Evolutionary conservation across 2,888 invertebrate species (phyloP).

Genomic region (Lamproptera curius): DNA sequence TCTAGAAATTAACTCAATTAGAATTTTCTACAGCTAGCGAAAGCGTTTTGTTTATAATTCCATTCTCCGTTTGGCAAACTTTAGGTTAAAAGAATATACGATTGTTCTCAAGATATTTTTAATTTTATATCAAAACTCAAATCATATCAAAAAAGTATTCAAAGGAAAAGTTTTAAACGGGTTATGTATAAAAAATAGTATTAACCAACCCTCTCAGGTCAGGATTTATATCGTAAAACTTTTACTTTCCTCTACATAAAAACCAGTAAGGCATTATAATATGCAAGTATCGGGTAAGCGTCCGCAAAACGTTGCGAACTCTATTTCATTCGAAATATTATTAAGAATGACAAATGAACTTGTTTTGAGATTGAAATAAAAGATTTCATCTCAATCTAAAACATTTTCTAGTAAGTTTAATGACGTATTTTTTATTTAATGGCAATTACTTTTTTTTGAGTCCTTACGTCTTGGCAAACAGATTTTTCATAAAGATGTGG

Average conservation of each 20-base stretch:
- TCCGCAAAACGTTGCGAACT: slow-evolving; percentile 72
- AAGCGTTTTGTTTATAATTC: slow-evolving; percentile 33
- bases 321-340: slow-evolving; percentile 58
- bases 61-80: neutral
- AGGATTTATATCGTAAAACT: slow-evolving; percentile 52
- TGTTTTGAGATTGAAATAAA: neutral
- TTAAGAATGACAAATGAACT: neutral
- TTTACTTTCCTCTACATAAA: slow-evolving; percentile 52
- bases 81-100: too few species aligned
- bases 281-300: slow-evolving; percentile 76
- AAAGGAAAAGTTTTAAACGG: too few species aligned
- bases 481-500: neutral
- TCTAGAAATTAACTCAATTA: slow-evolving; percentile 44
- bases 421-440: neutral
- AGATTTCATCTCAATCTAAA: neutral
- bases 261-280: slow-evolving; percentile 66
- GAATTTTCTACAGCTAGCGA: slow-evolving; percentile 45
- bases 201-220: neutral
- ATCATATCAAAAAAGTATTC: too few species aligned
- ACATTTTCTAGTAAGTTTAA: neutral
- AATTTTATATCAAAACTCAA: too few species aligned
- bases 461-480: neutral
- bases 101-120: too few species aligned
- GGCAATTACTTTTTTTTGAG: neutral
- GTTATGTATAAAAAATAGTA: neutral